Conservation (phyloP, 2,113 vertebrate species). For the Uropsilus gracilis region DNA sequence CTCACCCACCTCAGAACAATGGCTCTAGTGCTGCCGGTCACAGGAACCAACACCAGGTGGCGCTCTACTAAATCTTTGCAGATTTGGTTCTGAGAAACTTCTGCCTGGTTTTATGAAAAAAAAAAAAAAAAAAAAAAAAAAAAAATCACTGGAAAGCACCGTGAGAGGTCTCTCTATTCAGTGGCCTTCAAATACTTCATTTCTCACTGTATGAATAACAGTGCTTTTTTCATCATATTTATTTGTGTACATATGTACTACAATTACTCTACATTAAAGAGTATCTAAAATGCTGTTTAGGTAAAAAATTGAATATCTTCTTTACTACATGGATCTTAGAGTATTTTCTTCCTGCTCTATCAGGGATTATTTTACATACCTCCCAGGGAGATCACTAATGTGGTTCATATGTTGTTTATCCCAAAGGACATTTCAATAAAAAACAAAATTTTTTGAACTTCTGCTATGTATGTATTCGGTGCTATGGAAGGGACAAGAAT, state of each 20-base stretch:
- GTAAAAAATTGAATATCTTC: not conserved
- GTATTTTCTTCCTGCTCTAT: not conserved
- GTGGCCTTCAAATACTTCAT: not conserved
- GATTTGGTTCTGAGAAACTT: not conserved
- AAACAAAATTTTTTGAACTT: not conserved
- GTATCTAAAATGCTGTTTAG: not conserved
- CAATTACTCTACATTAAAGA: not conserved
- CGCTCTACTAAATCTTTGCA: not conserved
- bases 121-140: no score
- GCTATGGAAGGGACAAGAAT: not conserved
- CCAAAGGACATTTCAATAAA: not conserved
- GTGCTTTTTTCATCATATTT: not conserved
- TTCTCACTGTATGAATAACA: not conserved
- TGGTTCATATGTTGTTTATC: not conserved
- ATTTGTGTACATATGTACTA: not conserved
- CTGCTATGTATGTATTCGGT: not conserved
- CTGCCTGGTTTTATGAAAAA: no score
- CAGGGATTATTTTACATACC: not conserved
- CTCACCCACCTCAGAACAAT: not conserved
- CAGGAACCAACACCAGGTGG: slow-evolving; percentile 50
- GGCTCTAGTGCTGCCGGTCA: not conserved
- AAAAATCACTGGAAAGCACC: not conserved
- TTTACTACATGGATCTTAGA: no score
- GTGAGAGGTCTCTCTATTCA: not conserved
- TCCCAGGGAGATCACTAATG: not conserved